phyloP scores from a whole-genome alignment of 2,888 invertebrate species.

The Corbicula japonica region DNA sequence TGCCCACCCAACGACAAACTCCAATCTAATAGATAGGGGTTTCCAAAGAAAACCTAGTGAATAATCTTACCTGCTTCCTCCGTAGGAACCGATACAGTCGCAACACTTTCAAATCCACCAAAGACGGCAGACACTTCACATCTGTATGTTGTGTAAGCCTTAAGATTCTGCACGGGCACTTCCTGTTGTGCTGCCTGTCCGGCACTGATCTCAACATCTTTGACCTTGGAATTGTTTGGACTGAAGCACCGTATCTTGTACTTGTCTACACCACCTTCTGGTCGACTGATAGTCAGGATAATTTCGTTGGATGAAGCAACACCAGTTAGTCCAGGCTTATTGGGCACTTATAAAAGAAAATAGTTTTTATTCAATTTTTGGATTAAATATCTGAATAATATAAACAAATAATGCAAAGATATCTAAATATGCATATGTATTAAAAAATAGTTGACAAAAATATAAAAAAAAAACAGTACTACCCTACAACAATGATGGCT shows the following conservation, averaged over 20 bases:
- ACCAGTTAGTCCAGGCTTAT: slow-evolving; percentile 63
- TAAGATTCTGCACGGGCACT: slow-evolving; percentile 55
- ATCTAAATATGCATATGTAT: too few relatives aligned
- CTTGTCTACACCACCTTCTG: slow-evolving; percentile 62
- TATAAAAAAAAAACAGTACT: too few relatives aligned
- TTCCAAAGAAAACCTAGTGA: too few relatives aligned
- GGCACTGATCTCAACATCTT: slow-evolving; percentile 35
- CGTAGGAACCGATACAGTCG: slow-evolving; percentile 64
- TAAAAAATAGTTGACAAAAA: too few relatives aligned
- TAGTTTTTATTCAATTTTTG: too few relatives aligned
- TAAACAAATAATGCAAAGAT: too few relatives aligned
- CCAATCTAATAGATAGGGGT: too few relatives aligned
- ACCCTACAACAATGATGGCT: too few relatives aligned
- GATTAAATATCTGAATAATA: too few relatives aligned
- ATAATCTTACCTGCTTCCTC: slow-evolving; percentile 69
- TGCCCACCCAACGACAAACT: too few relatives aligned
- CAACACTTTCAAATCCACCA: slow-evolving; percentile 48
- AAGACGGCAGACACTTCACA: slow-evolving; percentile 68
- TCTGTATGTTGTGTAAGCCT: slow-evolving; percentile 72
- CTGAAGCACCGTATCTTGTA: slow-evolving; percentile 58
- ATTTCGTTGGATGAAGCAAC: slow-evolving; percentile 55
- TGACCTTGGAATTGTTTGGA: slow-evolving; percentile 35
- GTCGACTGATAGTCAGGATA: slow-evolving; percentile 59
- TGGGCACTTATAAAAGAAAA: slow-evolving; percentile 68
- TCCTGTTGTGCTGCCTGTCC: slow-evolving; percentile 25